phyloP scores from a whole-genome alignment of 2,888 invertebrate species.

The Isotomurus palustris region DNA sequence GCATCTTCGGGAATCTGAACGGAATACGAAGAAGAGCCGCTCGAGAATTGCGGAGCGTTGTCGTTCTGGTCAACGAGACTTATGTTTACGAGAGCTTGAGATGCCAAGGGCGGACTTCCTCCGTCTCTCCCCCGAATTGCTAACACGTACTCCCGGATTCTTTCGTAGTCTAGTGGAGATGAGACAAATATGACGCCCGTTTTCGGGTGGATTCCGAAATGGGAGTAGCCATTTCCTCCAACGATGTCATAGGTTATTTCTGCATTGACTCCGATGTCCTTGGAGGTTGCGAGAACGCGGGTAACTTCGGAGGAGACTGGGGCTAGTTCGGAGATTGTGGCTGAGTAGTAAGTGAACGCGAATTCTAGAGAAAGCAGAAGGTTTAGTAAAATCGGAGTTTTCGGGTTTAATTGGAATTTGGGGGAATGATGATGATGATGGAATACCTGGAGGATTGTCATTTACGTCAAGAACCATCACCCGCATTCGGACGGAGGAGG shows the following conservation, averaged over 20 bases:
- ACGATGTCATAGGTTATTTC: slow-evolving; percentile 82
- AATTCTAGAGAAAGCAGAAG: slow-evolving; percentile 54
- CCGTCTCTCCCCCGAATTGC: slow-evolving; percentile 87
- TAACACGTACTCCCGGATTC: slow-evolving; percentile 75
- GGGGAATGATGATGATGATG: background rate
- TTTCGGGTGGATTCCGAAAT: slow-evolving; percentile 69
- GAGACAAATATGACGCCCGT: slow-evolving; percentile 66
- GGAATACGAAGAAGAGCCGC: slow-evolving; percentile 59
- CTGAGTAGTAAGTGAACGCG: slow-evolving; percentile 70
- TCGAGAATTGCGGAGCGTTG: slow-evolving; percentile 73
- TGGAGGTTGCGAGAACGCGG: slow-evolving; percentile 81
- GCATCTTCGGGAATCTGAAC: slow-evolving; percentile 76
- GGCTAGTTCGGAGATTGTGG: slow-evolving; percentile 70
- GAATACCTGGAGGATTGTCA: slow-evolving; percentile 82
- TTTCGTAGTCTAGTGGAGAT: slow-evolving; percentile 80
- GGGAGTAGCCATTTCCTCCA: slow-evolving; percentile 82
- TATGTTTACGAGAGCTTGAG: slow-evolving; percentile 80
- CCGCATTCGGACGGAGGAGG: slow-evolving; percentile 63
- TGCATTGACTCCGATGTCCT: slow-evolving; percentile 88
- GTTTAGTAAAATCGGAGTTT: background rate
- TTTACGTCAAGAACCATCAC: slow-evolving; percentile 77
- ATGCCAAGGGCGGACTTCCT: slow-evolving; percentile 81
- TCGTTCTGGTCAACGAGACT: slow-evolving; percentile 81
- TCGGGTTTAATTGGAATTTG: too few relatives aligned
- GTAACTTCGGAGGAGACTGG: slow-evolving; percentile 74